These are phyloP conservation scores for Tinea trinotella DNA, from an alignment of 2,888 invertebrate species.

Conservation along the genomic window DNA sequence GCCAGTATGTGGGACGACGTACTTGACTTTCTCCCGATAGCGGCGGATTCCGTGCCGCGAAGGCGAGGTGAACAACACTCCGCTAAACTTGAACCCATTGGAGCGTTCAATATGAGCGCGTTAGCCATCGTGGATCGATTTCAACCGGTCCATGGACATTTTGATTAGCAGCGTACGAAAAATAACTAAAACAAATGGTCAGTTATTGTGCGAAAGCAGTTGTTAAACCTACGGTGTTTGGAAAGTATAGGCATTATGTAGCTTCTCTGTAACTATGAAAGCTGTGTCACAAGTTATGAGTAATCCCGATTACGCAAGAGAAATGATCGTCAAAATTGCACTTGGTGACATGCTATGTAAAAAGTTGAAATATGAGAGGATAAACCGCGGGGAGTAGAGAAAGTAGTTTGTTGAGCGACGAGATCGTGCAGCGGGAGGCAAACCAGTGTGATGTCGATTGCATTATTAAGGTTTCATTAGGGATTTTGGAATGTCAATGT, in stretches of 20 bases:
- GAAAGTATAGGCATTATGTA: background rate
- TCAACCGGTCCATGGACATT: slow-evolving; percentile 41
- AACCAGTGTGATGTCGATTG: slow-evolving; percentile 20
- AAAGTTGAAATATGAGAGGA: slow-evolving; percentile 39
- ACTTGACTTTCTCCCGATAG: slow-evolving; percentile 61
- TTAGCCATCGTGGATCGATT: slow-evolving; percentile 46
- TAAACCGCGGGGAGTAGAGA: slow-evolving; percentile 42
- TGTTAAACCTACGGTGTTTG: background rate
- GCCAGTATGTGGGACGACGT: slow-evolving; percentile 46
- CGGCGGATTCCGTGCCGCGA: slow-evolving; percentile 57
- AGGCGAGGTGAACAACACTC: slow-evolving; percentile 61
- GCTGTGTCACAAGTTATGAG: slow-evolving; percentile 33
- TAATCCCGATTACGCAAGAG: slow-evolving; percentile 32
- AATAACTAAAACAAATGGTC: background rate
- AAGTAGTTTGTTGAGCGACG: slow-evolving; percentile 41
- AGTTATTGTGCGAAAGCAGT: background rate
- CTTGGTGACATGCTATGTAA: slow-evolving; percentile 36
- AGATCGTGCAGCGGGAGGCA: slow-evolving; percentile 21
- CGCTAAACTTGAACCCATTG: slow-evolving; percentile 52
- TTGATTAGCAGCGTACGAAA: background rate
- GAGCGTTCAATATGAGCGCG: slow-evolving; percentile 47
- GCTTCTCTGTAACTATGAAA: slow-evolving; percentile 1
- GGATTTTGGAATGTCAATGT: slow-evolving; percentile 4
- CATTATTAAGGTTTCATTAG: background rate
- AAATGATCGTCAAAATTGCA: slow-evolving; percentile 49